Percentiles rank a stretch among this genome's conserved stretches.
phyloP scores from a whole-genome alignment of 2,113 vertebrate genomes.

The Pseudorectes ferrugineus region DNA sequence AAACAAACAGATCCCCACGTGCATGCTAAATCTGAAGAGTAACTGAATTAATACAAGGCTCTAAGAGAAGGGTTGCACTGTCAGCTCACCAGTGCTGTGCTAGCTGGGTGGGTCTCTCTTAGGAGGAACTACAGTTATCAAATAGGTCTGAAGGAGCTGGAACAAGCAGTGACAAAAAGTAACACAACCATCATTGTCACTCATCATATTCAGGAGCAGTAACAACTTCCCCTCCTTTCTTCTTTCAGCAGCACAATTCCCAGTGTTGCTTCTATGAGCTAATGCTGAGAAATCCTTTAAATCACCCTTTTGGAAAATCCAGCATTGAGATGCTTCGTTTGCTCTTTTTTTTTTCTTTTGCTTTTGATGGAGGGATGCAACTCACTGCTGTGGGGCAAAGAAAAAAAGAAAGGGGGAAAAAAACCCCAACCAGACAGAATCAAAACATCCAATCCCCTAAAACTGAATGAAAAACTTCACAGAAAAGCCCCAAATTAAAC shows the following conservation, averaged over 20 bases:
- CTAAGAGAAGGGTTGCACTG: not conserved
- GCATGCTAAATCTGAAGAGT: not conserved
- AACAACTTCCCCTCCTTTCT: not conserved
- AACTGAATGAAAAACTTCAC: not conserved
- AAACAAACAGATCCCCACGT: not conserved
- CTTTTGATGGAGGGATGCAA: not conserved
- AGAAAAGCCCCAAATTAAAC: not conserved
- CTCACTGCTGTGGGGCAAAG: not conserved
- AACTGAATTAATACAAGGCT: not conserved
- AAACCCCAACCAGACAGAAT: fast-evolving
- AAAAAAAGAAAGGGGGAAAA: not conserved
- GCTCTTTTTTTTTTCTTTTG: not conserved
- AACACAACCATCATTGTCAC: not conserved
- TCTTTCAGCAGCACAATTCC: not conserved
- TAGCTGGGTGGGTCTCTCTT: not conserved
- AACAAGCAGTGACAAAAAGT: not conserved
- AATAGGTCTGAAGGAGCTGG: not conserved
- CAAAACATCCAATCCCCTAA: not conserved
- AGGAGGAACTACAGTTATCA: not conserved
- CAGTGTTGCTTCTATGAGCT: not conserved
- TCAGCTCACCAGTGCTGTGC: not conserved
- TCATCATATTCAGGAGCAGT: not conserved
- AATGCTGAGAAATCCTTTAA: not conserved
- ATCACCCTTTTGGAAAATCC: not conserved
- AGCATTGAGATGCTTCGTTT: not conserved